Evolutionary conservation across 2,113 vertebrate species (phyloP).

Genomic region (Galemys pyrenaicus): DNA sequence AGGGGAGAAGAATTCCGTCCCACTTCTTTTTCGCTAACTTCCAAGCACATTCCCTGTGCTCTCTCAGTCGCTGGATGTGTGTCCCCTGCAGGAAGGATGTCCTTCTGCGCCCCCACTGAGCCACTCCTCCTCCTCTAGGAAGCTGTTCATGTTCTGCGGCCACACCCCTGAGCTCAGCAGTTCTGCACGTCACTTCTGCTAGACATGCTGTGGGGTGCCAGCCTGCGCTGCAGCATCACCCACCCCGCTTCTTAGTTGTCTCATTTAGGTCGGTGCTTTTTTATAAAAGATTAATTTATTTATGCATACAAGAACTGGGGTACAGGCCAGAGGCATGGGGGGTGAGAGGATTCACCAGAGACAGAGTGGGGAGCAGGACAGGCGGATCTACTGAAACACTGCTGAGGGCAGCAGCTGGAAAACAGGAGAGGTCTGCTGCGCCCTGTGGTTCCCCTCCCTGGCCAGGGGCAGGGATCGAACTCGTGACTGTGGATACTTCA

Average conservation of each 20-base stretch:
- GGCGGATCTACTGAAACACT: too few relatives aligned
- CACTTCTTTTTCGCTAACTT: background rate
- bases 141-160: background rate
- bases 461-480: too few relatives aligned
- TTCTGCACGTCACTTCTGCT: background rate
- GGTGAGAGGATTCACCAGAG: too few relatives aligned
- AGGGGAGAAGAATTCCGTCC: background rate
- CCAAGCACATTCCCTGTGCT: background rate
- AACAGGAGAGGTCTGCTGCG: too few relatives aligned
- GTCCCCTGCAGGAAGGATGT: background rate
- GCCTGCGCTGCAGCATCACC: too few relatives aligned
- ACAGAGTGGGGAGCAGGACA: too few relatives aligned
- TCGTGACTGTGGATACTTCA: too few relatives aligned
- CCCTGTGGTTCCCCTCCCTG: too few relatives aligned
- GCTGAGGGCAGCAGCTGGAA: too few relatives aligned
- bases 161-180: fast-evolving
- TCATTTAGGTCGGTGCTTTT: background rate
- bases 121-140: background rate
- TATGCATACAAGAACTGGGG: too few relatives aligned
- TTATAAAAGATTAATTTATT: too few relatives aligned
- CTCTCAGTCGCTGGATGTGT: fast-evolving
- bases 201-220: background rate
- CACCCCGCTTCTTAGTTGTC: background rate
- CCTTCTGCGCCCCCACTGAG: background rate
- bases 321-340: too few relatives aligned